phyloP scores from a whole-genome alignment of 1,140 invertebrate species.

The Uloborus diversus region DNA sequence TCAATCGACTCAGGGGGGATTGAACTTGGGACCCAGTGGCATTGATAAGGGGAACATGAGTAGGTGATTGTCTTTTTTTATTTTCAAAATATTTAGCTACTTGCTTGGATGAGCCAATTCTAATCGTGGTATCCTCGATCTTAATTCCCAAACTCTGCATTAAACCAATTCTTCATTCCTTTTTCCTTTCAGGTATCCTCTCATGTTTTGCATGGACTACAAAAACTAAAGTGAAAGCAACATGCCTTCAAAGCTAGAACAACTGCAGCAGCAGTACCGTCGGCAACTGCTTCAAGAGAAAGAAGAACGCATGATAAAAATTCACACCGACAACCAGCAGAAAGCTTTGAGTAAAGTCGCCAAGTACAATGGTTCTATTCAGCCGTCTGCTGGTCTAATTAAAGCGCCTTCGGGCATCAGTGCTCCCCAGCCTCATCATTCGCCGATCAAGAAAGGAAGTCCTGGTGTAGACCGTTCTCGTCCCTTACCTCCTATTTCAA shows the following conservation, averaged over 20 bases:
- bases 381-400: slow-evolving; percentile 1
- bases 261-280: slow-evolving; percentile 64
- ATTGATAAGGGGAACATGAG: too few species aligned
- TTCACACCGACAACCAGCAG: slow-evolving; percentile 64
- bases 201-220: too few species aligned
- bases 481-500: slow-evolving; percentile 43
- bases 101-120: too few species aligned
- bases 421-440: slow-evolving; percentile 53
- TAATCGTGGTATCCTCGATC: too few species aligned
- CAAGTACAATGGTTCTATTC: slow-evolving; percentile 51
- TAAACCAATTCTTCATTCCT: too few species aligned
- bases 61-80: too few species aligned
- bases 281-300: slow-evolving; percentile 65
- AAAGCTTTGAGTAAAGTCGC: slow-evolving; percentile 61
- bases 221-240: too few species aligned
- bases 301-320: slow-evolving; percentile 61
- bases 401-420: background rate
- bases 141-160: too few species aligned
- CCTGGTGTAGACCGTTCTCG: slow-evolving; percentile 61
- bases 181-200: too few species aligned
- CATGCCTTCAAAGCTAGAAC: slow-evolving; percentile 61
- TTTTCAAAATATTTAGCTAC: too few species aligned
- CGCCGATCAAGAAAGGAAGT: slow-evolving; percentile 58
- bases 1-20: too few species aligned
- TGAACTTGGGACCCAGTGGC: too few species aligned